A percentile compares a stretch with the other conserved stretches of the same genome.
These are phyloP conservation scores for Varanus salvator DNA, from an alignment of 2,113 vertebrate genomes.

Conservation along the genomic window DNA sequence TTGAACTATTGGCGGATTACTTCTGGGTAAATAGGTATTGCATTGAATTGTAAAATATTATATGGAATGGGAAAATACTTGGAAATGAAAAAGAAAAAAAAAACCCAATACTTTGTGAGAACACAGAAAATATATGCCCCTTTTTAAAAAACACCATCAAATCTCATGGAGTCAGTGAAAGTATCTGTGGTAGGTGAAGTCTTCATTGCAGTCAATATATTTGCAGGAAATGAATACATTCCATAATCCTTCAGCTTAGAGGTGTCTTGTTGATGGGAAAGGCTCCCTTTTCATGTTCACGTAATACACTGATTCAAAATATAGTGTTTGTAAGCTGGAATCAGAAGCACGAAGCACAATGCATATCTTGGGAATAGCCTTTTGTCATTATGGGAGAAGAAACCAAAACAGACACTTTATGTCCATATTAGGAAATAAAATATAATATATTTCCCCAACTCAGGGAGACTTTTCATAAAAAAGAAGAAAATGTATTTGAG, in stretches of 20 bases:
- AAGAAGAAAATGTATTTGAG: not conserved
- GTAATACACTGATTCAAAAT: constrained; percentile 37
- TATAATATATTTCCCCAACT: constrained; percentile 5
- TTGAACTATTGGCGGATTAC: not conserved
- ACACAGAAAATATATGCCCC: not conserved
- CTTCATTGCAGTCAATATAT: not conserved
- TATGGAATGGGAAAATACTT: not conserved
- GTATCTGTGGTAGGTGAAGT: not conserved
- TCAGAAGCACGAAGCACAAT: constrained; percentile 7
- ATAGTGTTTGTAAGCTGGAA: constrained; percentile 38
- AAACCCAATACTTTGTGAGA: too few relatives aligned
- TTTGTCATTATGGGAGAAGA: rapidly evolving
- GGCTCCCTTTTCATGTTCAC: not conserved
- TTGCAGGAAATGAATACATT: not conserved
- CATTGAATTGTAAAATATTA: not conserved
- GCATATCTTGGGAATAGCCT: constrained; percentile 27
- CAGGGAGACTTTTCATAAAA: not conserved
- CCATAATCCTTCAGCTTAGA: not conserved
- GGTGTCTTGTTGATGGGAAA: not conserved
- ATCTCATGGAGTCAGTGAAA: not conserved
- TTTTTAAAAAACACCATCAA: not conserved
- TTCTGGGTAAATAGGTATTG: too few relatives aligned
- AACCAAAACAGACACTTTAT: constrained; percentile 25
- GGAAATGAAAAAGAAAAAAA: not conserved
- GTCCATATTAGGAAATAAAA: not conserved